Evolutionary conservation across 2,113 vertebrate genomes (phyloP).

Genomic region (Chiloscyllium plagiosum): DNA sequence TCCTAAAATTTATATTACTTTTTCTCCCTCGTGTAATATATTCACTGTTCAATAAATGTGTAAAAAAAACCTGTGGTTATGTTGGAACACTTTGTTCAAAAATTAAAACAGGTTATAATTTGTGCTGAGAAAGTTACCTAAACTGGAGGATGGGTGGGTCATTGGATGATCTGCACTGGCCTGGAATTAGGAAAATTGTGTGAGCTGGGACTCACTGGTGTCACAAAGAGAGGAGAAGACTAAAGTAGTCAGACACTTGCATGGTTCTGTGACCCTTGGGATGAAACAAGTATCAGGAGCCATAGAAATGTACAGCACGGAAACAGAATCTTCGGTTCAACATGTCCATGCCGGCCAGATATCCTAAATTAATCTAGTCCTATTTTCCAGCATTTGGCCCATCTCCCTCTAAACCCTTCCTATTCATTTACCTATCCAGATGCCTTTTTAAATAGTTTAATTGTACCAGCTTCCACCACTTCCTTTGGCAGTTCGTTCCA

Average conservation of each 20-base stretch:
- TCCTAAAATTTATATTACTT: background rate
- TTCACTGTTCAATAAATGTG: constrained; percentile 9
- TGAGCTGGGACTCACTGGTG: background rate
- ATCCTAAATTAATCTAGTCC: too few species aligned
- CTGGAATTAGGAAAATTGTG: background rate
- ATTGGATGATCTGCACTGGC: background rate
- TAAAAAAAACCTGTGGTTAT: background rate
- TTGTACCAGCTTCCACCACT: too few species aligned
- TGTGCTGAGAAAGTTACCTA: background rate
- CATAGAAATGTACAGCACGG: too few species aligned
- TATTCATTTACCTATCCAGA: too few species aligned
- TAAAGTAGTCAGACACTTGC: background rate
- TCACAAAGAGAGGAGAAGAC: background rate
- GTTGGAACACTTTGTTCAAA: background rate
- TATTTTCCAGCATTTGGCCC: too few species aligned
- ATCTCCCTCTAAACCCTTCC: too few species aligned
- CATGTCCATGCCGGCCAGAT: too few species aligned
- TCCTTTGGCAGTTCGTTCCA: too few species aligned
- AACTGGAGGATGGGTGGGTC: background rate
- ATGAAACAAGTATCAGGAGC: background rate
- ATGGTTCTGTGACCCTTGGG: background rate
- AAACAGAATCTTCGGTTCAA: too few species aligned
- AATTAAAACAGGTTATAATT: background rate
- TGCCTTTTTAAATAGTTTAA: too few species aligned
- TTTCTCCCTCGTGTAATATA: background rate